Evolutionary conservation across 2,113 vertebrate species (phyloP).

Genomic region (Rhinogobius similis): DNA sequence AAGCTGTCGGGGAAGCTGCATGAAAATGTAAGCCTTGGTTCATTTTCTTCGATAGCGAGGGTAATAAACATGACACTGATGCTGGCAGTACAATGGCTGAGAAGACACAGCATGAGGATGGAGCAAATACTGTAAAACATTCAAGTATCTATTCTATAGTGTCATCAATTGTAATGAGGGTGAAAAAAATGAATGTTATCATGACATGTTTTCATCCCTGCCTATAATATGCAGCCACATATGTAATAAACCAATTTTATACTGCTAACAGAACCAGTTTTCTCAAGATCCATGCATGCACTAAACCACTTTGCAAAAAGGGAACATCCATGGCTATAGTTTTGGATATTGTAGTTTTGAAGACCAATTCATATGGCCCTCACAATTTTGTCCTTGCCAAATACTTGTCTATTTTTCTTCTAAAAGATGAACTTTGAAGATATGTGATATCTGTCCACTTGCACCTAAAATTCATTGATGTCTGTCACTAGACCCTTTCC

Average conservation of each 20-base stretch:
- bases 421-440: not conserved
- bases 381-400: not conserved
- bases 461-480: not conserved
- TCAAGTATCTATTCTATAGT: slow-evolving; percentile 4
- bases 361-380: not conserved
- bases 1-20: slow-evolving; percentile 24
- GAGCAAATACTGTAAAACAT: slow-evolving; percentile 18
- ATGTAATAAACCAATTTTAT: not conserved
- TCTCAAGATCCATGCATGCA: not conserved
- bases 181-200: slow-evolving; percentile 13
- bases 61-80: slow-evolving; percentile 29
- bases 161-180: slow-evolving; percentile 11
- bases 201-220: slow-evolving; percentile 18
- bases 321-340: not conserved
- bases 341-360: not conserved
- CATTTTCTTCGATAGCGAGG: slow-evolving; percentile 22
- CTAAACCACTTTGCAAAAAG: not conserved
- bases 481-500: too few relatives aligned
- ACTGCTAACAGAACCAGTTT: not conserved
- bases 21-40: slow-evolving; percentile 24
- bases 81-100: slow-evolving; percentile 20
- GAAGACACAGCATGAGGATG: slow-evolving; percentile 20
- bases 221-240: not conserved
- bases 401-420: not conserved
- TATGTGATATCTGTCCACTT: not conserved